These are phyloP conservation scores for Cheilosia vulpina DNA, from an alignment of 2,888 invertebrate species.

Conservation along the genomic window DNA sequence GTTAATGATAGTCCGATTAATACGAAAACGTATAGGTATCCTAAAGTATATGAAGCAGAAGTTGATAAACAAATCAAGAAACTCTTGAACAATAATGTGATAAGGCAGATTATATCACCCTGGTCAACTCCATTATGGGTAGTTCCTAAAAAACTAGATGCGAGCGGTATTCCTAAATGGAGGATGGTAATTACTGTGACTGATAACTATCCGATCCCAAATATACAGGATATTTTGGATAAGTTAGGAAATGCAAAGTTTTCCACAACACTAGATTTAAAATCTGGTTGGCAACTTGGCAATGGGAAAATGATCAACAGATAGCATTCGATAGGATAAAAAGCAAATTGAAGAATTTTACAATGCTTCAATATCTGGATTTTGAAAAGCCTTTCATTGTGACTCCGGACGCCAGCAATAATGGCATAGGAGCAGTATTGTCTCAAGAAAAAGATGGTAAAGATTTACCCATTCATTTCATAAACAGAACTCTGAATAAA, in stretches of 20 bases:
- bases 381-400: too few relatives aligned
- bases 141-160: too few relatives aligned
- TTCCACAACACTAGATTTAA: conserved; percentile 1
- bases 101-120: conserved; percentile 17
- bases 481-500: neutral
- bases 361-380: conserved; percentile 13
- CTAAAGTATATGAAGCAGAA: conserved; percentile 6
- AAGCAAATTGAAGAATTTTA: conserved; percentile 11
- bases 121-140: conserved; percentile 16
- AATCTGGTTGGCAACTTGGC: neutral
- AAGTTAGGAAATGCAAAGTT: neutral
- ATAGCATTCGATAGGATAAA: conserved; percentile 2
- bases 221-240: too few relatives aligned
- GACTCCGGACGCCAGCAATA: neutral
- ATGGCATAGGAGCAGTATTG: conserved; percentile 1
- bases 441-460: conserved; percentile 8
- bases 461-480: neutral
- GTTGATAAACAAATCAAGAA: conserved; percentile 15
- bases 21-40: conserved; percentile 19
- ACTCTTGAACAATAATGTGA: conserved; percentile 3
- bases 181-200: too few relatives aligned
- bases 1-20: neutral
- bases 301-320: conserved; percentile 5
- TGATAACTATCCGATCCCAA: too few relatives aligned
- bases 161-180: too few relatives aligned